Percentiles rank a stretch among this genome's conserved stretches.
These are phyloP conservation scores for Parasteatoda lunata DNA, from an alignment of 2,888 invertebrate species.

Conservation along the genomic window DNA sequence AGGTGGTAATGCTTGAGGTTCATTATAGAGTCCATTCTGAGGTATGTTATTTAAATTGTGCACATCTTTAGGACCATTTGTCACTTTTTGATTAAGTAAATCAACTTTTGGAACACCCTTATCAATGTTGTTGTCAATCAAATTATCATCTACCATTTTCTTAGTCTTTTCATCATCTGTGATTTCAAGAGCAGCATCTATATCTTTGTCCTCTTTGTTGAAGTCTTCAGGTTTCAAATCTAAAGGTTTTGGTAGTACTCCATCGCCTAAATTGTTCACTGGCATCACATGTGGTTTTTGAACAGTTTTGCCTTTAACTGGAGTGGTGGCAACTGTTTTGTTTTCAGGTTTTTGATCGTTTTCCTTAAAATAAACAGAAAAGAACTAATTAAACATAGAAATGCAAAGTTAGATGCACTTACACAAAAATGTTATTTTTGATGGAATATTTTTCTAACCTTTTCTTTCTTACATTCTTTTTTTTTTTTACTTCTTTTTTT, in stretches of 20 bases:
- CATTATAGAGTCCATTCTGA: constrained; percentile 32
- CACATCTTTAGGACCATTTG: not conserved
- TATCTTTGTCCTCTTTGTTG: constrained; percentile 10
- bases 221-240: constrained; percentile 26
- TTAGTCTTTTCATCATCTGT: constrained; percentile 25
- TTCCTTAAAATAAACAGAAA: not conserved
- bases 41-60: not conserved
- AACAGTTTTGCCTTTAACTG: constrained; percentile 18
- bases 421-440: too few species aligned
- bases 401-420: too few species aligned
- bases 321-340: not conserved
- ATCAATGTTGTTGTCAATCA: constrained; percentile 18
- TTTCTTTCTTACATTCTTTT: too few species aligned
- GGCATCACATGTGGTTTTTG: constrained; percentile 51
- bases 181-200: constrained; percentile 47
- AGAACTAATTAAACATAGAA: too few species aligned
- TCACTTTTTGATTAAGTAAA: not conserved
- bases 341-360: not conserved
- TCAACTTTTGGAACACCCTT: constrained; percentile 1
- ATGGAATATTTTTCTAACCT: too few species aligned
- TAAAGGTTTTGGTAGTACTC: constrained; percentile 52
- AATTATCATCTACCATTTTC: constrained; percentile 1
- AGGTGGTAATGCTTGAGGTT: constrained; percentile 52
- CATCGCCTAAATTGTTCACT: constrained; percentile 30
- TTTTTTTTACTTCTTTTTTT: too few species aligned